phyloP scores from a whole-genome alignment of 2,797 vertebrate genomes.

The Dromococcyx pavoninus region DNA sequence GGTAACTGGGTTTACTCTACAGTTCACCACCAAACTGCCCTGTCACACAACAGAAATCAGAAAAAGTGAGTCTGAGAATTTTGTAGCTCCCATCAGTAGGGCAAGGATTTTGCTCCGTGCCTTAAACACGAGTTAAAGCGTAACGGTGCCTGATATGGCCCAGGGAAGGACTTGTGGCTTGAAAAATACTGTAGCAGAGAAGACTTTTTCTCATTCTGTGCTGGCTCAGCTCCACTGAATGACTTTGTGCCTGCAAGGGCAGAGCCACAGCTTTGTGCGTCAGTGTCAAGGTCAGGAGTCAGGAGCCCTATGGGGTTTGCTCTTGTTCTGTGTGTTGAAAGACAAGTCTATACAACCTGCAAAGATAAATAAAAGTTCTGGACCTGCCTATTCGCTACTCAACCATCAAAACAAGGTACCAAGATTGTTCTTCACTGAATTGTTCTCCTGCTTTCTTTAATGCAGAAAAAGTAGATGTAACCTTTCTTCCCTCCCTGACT shows the following conservation, averaged over 20 bases:
- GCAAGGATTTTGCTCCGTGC: neutral
- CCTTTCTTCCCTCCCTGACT: neutral
- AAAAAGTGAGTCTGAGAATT: neutral
- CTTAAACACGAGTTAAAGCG: neutral
- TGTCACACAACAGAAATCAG: neutral
- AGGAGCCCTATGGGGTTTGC: conserved; percentile 38
- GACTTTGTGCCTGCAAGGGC: conserved; percentile 45
- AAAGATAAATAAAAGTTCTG: conserved; percentile 22
- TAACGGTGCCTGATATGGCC: neutral
- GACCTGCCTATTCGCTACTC: neutral
- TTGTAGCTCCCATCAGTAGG: neutral
- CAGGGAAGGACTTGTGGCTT: neutral
- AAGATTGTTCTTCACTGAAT: neutral
- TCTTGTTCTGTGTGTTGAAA: conserved; percentile 22
- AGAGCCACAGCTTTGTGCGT: conserved; percentile 28
- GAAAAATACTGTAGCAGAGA: neutral
- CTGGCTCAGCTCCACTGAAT: conserved; percentile 43
- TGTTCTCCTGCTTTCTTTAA: neutral
- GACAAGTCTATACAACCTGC: conserved; percentile 27
- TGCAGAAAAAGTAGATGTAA: neutral
- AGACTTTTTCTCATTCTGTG: conserved; percentile 20
- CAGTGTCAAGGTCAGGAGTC: conserved; percentile 50
- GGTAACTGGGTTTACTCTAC: neutral
- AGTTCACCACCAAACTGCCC: neutral
- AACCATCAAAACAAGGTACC: neutral